A percentile compares a stretch with the other conserved stretches of the same genome.
Conservation (phyloP, 1,140 invertebrate species). For the Pogonus chalceus region DNA sequence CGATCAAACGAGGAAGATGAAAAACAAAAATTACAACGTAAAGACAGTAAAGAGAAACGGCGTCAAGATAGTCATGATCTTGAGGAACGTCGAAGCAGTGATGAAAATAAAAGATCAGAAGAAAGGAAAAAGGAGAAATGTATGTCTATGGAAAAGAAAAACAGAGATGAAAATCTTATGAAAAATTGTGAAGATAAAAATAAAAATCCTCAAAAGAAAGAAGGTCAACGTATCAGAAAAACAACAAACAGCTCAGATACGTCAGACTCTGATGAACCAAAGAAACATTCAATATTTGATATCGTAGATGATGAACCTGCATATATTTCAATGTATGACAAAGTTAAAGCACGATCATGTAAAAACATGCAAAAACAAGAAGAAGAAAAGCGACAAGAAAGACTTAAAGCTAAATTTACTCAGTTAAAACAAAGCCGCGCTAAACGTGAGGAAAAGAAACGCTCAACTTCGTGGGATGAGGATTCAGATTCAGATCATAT, state of each 20-base stretch:
- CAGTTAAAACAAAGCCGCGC: conserved; percentile 78
- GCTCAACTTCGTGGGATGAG: conserved; percentile 77
- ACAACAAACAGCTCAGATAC: conserved; percentile 45
- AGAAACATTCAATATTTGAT: conserved; percentile 88
- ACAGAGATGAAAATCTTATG: conserved; percentile 19
- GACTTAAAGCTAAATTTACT: conserved; percentile 80
- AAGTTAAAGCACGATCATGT: conserved; percentile 89
- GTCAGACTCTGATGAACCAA: conserved; percentile 63
- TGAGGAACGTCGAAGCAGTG: conserved; percentile 21
- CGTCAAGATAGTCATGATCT: conserved; percentile 39
- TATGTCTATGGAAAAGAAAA: conserved; percentile 14
- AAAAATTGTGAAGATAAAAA: conserved; percentile 19
- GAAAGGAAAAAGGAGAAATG: conserved; percentile 18
- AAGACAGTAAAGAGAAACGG: conserved; percentile 45
- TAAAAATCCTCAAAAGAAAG: conserved; percentile 21
- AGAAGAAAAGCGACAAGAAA: conserved; percentile 77
- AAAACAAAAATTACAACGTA: conserved; percentile 41
- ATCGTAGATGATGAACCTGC: conserved; percentile 80
- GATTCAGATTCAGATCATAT: conserved; percentile 54
- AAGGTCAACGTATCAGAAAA: conserved; percentile 36
- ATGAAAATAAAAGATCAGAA: conserved; percentile 20
- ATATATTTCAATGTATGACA: conserved; percentile 97
- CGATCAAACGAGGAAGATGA: conserved; percentile 45
- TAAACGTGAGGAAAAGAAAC: conserved; percentile 75
- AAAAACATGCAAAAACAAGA: conserved; percentile 87